Evolutionary conservation across 2,797 vertebrate genomes (phyloP).

Genomic region (Malacoraja senta): DNA sequence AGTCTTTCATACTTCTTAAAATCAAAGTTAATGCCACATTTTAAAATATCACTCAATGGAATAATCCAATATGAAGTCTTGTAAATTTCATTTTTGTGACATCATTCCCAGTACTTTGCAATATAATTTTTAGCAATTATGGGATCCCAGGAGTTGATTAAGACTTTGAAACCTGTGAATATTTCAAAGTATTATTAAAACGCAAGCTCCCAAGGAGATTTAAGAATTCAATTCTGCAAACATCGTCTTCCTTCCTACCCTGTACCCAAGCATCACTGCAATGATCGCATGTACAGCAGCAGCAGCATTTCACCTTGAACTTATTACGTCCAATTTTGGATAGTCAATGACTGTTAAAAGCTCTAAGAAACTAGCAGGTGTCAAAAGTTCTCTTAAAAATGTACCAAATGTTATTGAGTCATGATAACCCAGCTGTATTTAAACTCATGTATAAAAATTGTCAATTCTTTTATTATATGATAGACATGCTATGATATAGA

Average conservation of each 20-base stretch:
- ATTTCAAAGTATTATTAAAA: slow-evolving; percentile 12
- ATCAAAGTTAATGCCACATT: slow-evolving; percentile 30
- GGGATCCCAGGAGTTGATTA: not conserved
- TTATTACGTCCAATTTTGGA: slow-evolving; percentile 26
- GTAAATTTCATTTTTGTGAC: slow-evolving; percentile 12
- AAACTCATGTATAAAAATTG: slow-evolving; percentile 36
- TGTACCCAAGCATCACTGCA: not conserved
- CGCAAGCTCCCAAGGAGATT: slow-evolving; percentile 20
- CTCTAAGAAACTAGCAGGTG: slow-evolving; percentile 31
- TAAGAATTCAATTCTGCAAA: not conserved
- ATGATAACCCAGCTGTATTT: slow-evolving; percentile 33
- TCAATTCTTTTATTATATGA: slow-evolving; percentile 18
- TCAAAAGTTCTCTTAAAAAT: slow-evolving; percentile 32
- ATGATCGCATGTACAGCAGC: not conserved
- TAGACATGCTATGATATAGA: slow-evolving; percentile 30
- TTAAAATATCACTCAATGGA: slow-evolving; percentile 18
- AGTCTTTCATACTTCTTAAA: slow-evolving; percentile 12
- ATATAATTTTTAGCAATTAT: not conserved
- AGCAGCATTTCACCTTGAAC: slow-evolving; percentile 13
- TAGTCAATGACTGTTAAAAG: not conserved
- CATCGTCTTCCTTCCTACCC: not conserved
- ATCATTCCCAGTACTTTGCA: slow-evolving; percentile 1
- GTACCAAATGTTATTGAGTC: slow-evolving; percentile 26
- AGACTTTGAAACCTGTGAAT: not conserved
- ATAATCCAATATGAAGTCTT: slow-evolving; percentile 27